Percentiles rank a stretch among this genome's conserved stretches.
phyloP scores from a whole-genome alignment of 2,113 vertebrate genomes.

The Cisticola juncidis region DNA sequence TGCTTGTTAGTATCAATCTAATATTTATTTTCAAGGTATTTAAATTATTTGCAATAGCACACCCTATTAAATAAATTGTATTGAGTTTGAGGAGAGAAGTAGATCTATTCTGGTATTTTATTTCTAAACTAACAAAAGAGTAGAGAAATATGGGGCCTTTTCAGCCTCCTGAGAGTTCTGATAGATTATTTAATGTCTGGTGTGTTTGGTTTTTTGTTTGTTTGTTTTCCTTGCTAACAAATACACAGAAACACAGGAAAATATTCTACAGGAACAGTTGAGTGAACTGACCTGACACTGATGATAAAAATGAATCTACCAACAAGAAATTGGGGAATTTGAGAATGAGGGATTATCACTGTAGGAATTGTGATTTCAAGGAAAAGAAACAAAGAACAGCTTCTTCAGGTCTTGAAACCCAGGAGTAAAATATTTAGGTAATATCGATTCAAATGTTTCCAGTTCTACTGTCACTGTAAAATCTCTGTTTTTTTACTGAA shows the following conservation, averaged over 20 bases:
- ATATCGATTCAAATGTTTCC: not conserved
- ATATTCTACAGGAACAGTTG: not conserved
- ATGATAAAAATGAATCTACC: not conserved
- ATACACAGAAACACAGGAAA: not conserved
- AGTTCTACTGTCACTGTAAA: not conserved
- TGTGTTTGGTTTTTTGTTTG: not conserved
- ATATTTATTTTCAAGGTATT: not conserved
- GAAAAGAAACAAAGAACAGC: not conserved
- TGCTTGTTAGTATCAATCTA: not conserved
- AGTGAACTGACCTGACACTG: not conserved
- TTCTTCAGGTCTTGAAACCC: not conserved
- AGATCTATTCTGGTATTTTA: not conserved
- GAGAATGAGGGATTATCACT: not conserved
- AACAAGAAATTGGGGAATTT: not conserved
- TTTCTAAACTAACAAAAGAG: not conserved
- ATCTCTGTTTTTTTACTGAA: not conserved
- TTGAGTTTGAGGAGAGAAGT: not conserved
- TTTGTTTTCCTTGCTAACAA: not conserved
- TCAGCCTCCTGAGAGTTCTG: not conserved
- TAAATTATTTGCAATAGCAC: not conserved
- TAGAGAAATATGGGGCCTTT: not conserved
- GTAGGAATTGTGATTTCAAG: not conserved
- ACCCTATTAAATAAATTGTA: not conserved
- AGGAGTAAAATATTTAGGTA: not conserved
- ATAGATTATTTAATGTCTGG: not conserved